Percentiles rank a stretch among this genome's conserved stretches.
Evolutionary conservation across 2,113 vertebrate genomes (phyloP).

Genomic region (Melierax canorus): DNA sequence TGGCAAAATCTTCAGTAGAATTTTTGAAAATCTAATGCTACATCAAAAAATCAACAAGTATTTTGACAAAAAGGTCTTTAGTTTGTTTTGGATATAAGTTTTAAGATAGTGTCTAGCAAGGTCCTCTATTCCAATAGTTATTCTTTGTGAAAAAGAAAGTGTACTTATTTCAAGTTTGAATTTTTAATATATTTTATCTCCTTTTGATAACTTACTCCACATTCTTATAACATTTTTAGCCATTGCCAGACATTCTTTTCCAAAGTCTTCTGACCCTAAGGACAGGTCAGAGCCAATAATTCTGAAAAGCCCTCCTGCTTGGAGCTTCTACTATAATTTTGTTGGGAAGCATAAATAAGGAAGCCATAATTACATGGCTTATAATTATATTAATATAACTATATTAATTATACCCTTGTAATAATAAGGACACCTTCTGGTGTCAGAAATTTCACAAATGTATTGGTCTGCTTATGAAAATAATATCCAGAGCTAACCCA

Average conservation of each 20-base stretch:
- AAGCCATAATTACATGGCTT: neutral
- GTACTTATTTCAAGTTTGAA: neutral
- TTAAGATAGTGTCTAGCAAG: neutral
- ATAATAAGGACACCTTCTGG: neutral
- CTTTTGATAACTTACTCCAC: neutral
- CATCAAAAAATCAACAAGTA: fast-evolving
- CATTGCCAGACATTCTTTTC: neutral
- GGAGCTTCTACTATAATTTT: neutral
- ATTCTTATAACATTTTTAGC: neutral
- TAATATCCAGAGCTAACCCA: neutral
- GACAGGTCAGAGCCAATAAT: neutral
- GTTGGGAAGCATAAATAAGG: neutral
- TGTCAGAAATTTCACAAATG: neutral
- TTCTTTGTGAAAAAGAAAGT: neutral
- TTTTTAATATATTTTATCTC: neutral
- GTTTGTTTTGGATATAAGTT: fast-evolving
- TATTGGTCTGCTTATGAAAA: neutral
- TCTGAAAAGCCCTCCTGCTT: neutral
- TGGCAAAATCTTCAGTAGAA: neutral
- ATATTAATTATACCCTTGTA: neutral
- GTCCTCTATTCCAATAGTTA: neutral
- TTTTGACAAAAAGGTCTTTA: neutral
- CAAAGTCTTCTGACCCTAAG: neutral
- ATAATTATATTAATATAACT: neutral
- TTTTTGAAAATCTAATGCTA: neutral